phyloP scores from a whole-genome alignment of 2,113 vertebrate species.

The Thunnus thynnus region DNA sequence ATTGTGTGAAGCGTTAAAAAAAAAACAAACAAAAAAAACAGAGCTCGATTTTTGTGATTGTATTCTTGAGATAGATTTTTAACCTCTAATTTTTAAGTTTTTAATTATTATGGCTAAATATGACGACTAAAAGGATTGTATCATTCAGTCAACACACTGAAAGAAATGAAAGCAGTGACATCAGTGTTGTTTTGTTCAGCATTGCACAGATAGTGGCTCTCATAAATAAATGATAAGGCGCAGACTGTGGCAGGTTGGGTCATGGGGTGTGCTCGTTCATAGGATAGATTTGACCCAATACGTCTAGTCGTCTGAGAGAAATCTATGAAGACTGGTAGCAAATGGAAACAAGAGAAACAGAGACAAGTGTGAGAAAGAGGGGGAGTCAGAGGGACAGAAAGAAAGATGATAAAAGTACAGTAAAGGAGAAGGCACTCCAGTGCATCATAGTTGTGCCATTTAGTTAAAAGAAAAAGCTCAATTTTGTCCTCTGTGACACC shows the following conservation, averaged over 20 bases:
- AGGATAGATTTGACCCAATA: constrained; percentile 58
- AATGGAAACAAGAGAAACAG: constrained; percentile 17
- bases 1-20: constrained; percentile 5
- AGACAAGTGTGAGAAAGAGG: neutral
- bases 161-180: constrained; percentile 62
- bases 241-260: constrained; percentile 59
- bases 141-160: constrained; percentile 31
- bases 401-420: constrained; percentile 6
- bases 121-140: neutral
- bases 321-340: constrained; percentile 25
- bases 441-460: constrained; percentile 9
- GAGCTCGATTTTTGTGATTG: neutral
- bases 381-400: neutral
- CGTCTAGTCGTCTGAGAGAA: constrained; percentile 34
- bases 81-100: neutral
- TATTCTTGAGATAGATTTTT: constrained; percentile 10
- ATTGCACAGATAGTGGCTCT: constrained; percentile 53
- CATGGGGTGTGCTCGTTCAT: constrained; percentile 53
- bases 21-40: too few species aligned
- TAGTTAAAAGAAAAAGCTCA: constrained; percentile 38
- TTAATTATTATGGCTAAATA: neutral
- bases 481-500: constrained; percentile 40
- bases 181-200: constrained; percentile 72
- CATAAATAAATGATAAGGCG: constrained; percentile 73
- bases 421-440: constrained; percentile 1